phyloP scores from a whole-genome alignment of 1,140 invertebrate species.

The Lycorma delicatula region DNA sequence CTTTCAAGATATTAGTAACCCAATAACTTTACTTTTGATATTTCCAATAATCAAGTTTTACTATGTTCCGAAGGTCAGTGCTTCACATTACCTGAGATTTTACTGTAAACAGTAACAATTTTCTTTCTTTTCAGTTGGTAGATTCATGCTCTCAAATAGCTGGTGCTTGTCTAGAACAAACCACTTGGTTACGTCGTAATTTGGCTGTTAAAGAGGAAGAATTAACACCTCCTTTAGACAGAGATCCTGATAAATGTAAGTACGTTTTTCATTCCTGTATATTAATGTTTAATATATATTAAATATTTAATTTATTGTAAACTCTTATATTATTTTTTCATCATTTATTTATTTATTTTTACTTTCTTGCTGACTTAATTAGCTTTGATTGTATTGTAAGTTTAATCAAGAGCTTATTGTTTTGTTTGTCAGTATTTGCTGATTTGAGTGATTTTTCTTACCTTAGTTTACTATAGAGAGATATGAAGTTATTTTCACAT shows the following conservation, averaged over 20 bases:
- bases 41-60: background rate
- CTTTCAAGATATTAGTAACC: too few species aligned
- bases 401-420: too few species aligned
- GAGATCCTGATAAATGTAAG: conserved; percentile 29
- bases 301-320: too few species aligned
- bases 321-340: background rate
- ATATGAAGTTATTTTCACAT: too few species aligned
- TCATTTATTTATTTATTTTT: background rate
- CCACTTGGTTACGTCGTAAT: conserved; percentile 83
- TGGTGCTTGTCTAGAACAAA: conserved; percentile 81
- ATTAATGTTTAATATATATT: background rate
- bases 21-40: too few species aligned
- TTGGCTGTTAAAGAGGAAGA: conserved; percentile 75
- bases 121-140: conserved; percentile 48
- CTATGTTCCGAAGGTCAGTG: background rate
- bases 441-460: too few species aligned
- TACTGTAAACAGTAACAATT: background rate
- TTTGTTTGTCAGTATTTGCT: too few species aligned
- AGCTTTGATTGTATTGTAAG: background rate
- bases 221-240: conserved; percentile 29
- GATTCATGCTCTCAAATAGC: conserved; percentile 81
- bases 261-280: conserved; percentile 1
- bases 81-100: background rate
- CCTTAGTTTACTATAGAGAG: too few species aligned
- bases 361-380: background rate